phyloP scores from a whole-genome alignment of 2,113 vertebrate species.

The Carassius carassius region DNA sequence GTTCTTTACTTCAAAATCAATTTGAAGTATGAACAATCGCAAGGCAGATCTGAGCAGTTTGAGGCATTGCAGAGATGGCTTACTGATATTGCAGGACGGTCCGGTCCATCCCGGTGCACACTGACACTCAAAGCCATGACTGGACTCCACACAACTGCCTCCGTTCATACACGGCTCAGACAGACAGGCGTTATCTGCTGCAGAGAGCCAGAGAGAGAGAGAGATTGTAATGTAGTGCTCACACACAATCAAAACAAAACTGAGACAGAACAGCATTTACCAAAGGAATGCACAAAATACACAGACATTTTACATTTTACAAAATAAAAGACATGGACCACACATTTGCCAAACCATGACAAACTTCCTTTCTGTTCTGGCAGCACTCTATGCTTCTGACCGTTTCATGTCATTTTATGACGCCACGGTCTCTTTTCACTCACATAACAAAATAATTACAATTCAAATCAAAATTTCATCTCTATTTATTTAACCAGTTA shows the following conservation, averaged over 20 bases:
- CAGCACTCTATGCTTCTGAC: neutral
- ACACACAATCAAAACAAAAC: neutral
- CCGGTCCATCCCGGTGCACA: slow-evolving; percentile 92
- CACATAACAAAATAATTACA: neutral
- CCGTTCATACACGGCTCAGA: slow-evolving; percentile 93
- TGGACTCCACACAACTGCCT: slow-evolving; percentile 91
- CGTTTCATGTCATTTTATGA: neutral
- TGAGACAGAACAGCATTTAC: neutral
- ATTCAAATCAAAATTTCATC: neutral
- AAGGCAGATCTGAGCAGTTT: neutral
- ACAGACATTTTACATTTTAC: neutral
- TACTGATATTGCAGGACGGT: slow-evolving; percentile 88
- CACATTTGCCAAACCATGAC: neutral
- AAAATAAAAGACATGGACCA: slow-evolving; percentile 1
- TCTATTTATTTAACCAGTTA: neutral
- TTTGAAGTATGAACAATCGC: neutral
- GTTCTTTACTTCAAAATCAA: neutral
- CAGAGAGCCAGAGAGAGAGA: slow-evolving; percentile 18
- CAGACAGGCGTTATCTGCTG: slow-evolving; percentile 95
- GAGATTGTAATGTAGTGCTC: neutral
- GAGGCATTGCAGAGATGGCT: slow-evolving; percentile 57
- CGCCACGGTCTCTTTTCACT: neutral
- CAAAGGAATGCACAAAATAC: neutral
- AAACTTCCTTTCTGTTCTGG: neutral
- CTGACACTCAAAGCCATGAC: slow-evolving; percentile 88